These are phyloP conservation scores for Phyllotreta striolata DNA, from an alignment of 2,888 invertebrate genomes.

Conservation along the genomic window DNA sequence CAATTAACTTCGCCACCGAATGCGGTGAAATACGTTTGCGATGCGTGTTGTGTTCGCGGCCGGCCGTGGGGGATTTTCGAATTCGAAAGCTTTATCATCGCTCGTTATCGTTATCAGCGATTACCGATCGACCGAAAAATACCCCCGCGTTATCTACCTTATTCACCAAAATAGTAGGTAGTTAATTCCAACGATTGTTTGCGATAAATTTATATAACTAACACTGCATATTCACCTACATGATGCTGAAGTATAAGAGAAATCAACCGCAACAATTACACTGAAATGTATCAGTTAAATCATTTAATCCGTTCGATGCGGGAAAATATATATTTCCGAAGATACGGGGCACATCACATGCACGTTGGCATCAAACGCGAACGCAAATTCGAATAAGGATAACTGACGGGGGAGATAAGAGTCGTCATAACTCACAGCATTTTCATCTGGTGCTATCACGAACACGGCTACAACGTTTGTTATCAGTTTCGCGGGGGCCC, in stretches of 20 bases:
- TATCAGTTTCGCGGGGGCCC: constrained; percentile 36
- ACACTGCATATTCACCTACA: too few relatives aligned
- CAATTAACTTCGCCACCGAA: constrained; percentile 36
- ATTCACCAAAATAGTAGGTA: too few relatives aligned
- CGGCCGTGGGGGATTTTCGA: constrained; percentile 21
- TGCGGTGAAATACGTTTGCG: constrained; percentile 32
- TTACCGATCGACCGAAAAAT: too few relatives aligned
- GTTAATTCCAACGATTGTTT: too few relatives aligned
- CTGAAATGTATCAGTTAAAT: too few relatives aligned
- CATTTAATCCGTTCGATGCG: too few relatives aligned
- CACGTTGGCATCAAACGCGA: neutral
- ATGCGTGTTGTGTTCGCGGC: constrained; percentile 36
- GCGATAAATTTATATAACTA: too few relatives aligned
- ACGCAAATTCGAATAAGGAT: constrained; percentile 34
- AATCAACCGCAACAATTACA: too few relatives aligned
- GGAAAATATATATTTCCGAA: too few relatives aligned
- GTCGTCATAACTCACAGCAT: constrained; percentile 39
- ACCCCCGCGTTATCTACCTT: too few relatives aligned
- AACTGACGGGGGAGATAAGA: constrained; percentile 40
- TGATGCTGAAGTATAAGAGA: too few relatives aligned
- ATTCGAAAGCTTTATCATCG: constrained; percentile 7
- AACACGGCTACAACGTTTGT: constrained; percentile 37
- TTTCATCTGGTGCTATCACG: constrained; percentile 38
- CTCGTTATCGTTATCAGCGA: neutral
- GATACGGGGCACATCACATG: too few relatives aligned